Base-by-base conservation (phyloP, 2,888 invertebrate species). In the Drosophila anomalata region DNA sequence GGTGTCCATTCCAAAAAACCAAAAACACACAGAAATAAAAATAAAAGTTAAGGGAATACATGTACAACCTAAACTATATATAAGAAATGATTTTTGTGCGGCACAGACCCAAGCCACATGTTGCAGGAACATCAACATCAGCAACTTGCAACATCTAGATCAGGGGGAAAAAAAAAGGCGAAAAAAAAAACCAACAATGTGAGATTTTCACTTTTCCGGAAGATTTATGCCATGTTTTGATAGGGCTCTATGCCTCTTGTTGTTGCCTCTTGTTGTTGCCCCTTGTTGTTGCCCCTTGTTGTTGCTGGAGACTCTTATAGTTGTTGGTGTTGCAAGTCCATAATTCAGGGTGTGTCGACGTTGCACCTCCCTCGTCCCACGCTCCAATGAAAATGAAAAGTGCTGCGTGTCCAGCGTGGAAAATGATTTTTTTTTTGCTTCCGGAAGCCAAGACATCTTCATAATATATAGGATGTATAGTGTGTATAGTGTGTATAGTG, bases 171-270 rank as follows among this genome's bases (percentile, higher is more conserved):
- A 33, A 17, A 17, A 17, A 17, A 17, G 12, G 20, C 9, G 6
- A 17, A 17, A 17, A 17, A 17, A 31, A 26, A 31, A 26, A 29
- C 24, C 48, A 48, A 12, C 48, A 31, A 11, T 31, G 6, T 48
- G 48, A 48, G 48, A 17, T 44, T 24, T 24, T 31, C 22, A 24
- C 24, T n/a, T 24, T n/a, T 24, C 12, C 55, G 48, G 44, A 51
- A 75, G 80, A 87, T 86, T 76, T 79, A 79, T 85, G 89, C 70
- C 66, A 59, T 83, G 69, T 75, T 87, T 88, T 82, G 75, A 82
- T 78, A 61, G 68, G 62, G 74, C 63, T 51, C 56, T 62, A 3
- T 5, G 33, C 33, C 33, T 33, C 33, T 67, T 80, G 51, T 62
- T 53, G 73, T 67, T 67, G 65, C 50, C 54, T 12, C 52, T 26